Evolutionary conservation across 2,797 vertebrate genomes (phyloP).

Genomic region (Odontamblyopus rebecca): DNA sequence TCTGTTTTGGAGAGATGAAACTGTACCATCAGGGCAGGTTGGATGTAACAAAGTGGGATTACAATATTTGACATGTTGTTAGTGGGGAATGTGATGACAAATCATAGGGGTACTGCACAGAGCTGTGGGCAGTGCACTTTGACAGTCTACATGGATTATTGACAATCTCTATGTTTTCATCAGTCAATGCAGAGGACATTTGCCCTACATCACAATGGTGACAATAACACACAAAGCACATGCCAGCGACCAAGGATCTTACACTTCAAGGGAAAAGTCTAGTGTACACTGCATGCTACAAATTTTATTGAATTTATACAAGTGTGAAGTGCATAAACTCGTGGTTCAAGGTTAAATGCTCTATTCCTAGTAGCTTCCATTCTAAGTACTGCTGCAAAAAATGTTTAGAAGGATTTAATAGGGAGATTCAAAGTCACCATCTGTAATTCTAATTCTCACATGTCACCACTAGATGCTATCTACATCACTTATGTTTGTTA

Average conservation of each 20-base stretch:
- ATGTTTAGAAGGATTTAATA: no score
- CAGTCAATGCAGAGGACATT: conserved; percentile 2
- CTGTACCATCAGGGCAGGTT: conserved; percentile 10
- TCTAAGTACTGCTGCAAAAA: background rate
- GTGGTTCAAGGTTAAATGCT: background rate
- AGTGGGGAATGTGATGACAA: conserved; percentile 27
- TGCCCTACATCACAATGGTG: background rate
- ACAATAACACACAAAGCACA: background rate
- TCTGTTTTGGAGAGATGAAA: conserved; percentile 20
- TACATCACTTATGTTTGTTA: no score
- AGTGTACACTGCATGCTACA: background rate
- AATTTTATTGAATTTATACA: background rate
- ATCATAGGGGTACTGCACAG: conserved; percentile 9
- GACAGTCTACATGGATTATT: background rate
- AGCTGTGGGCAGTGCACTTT: background rate
- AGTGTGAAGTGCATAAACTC: background rate
- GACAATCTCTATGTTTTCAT: conserved; percentile 1
- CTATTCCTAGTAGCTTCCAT: background rate
- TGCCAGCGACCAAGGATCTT: background rate
- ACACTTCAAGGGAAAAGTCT: background rate
- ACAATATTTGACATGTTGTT: conserved; percentile 15
- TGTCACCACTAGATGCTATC: no score
- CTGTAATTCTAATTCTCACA: no score
- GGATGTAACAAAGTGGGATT: conserved; percentile 10
- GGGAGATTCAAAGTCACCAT: background rate